Evolutionary conservation across 2,113 vertebrate species (phyloP).

Genomic region (Grantiella picta): DNA sequence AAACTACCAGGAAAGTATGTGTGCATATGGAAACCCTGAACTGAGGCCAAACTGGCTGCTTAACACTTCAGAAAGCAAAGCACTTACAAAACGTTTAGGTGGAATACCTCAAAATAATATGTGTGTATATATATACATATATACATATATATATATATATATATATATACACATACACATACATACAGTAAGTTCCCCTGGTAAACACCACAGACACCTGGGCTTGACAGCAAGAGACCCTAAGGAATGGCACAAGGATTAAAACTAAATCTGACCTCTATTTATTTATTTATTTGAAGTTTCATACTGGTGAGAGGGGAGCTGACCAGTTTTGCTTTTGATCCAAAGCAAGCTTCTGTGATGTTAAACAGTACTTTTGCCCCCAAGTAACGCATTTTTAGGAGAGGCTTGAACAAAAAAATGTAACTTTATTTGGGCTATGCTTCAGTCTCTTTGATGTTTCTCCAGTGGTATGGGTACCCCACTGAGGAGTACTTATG

Average conservation of each 20-base stretch:
- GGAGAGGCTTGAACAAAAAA: background rate
- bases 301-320: background rate
- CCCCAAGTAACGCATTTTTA: background rate
- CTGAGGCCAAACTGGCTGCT: background rate
- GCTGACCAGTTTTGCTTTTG: background rate
- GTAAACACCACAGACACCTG: background rate
- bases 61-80: background rate
- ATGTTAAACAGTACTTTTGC: background rate
- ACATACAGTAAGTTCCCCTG: too few species aligned
- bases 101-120: background rate
- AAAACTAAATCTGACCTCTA: rapidly evolving
- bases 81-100: background rate
- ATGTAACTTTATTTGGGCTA: background rate
- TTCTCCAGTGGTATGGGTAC: background rate
- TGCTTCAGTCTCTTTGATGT: background rate
- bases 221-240: background rate
- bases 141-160: background rate
- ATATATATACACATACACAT: too few species aligned
- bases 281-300: background rate
- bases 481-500: background rate
- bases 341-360: background rate
- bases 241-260: background rate
- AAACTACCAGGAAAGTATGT: background rate
- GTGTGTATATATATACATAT: too few species aligned
- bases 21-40: conserved; percentile 14